Base-by-base conservation (phyloP, 2,113 vertebrate species). In the Scomber colias region DNA sequence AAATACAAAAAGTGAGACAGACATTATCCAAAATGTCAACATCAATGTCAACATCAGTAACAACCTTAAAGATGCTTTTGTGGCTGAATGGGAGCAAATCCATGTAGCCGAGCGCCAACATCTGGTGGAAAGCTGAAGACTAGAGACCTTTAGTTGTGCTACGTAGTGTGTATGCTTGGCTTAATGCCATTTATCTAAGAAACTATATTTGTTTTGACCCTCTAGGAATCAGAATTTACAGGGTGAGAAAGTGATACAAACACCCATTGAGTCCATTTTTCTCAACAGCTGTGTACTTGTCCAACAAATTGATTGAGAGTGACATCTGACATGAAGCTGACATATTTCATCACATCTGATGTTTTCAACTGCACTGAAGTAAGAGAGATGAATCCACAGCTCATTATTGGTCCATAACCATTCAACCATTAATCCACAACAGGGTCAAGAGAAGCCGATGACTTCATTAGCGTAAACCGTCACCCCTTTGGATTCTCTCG, bases 371-470 rank as follows among this genome's bases (percentile, higher is more conserved):
- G 9, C 31, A 30, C 19, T 69, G 51, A 59, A 51, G 72, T 50
- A 30, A 65, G 19, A 68, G 0, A 40, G 44, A 67, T 55, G 19
- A 68, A 53, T 77, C 24, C 9, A 48, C 15, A 16, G 66, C 55
- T 73, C 45, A 64, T 17, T 54, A 82, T 3, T 63, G 14, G 31
- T 15, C 60, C 60, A 49, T 15, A 71, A 69, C 48, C 27, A 51
- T 63, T n/a, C 40, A 71, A 69, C 48, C 27, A 51, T 63, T n/a
- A 46, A 71, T 57, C 63, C 19, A 46, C 1, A 3, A 17, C 0
- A 10, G 19, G 40, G 68, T 65, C 65, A 15, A 59, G 19, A 30
- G 40, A 4, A 35, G 44, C 27, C 16, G 0, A 6, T 50, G 16
- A 49, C 63, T 14, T 40, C 17, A 44, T 19, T 24, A 55, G 21